phyloP scores from a whole-genome alignment of 2,888 invertebrate species.

The Diloba caeruleocephala region DNA sequence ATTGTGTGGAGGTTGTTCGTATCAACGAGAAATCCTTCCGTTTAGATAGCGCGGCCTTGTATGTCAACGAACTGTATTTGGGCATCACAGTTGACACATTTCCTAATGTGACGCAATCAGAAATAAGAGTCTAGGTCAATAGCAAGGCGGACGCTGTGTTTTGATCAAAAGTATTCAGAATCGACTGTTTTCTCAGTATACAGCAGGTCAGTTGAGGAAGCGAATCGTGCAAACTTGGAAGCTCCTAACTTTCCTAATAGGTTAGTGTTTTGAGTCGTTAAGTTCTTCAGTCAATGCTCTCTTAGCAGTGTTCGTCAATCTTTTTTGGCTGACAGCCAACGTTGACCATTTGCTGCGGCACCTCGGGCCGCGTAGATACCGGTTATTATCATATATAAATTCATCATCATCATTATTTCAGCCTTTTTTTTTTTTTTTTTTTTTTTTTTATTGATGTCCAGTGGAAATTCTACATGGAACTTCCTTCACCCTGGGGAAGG shows the following conservation, averaged over 20 bases:
- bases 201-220: conserved; percentile 21
- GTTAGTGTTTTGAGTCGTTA: too few species aligned
- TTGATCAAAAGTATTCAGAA: conserved; percentile 27
- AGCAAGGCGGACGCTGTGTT: conserved; percentile 13
- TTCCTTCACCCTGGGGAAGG: too few species aligned
- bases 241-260: conserved; percentile 17
- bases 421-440: too few species aligned
- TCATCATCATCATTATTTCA: too few species aligned
- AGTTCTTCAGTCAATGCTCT: too few species aligned
- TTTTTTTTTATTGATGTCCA: too few species aligned
- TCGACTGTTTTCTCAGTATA: conserved; percentile 22
- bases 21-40: conserved; percentile 55
- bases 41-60: conserved; percentile 52
- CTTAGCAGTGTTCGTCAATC: too few species aligned
- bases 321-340: too few species aligned
- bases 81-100: conserved; percentile 42
- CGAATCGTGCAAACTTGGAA: conserved; percentile 30
- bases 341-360: too few species aligned
- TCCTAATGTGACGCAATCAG: conserved; percentile 50
- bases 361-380: too few species aligned
- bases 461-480: too few species aligned
- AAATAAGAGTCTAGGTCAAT: conserved; percentile 37
- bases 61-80: conserved; percentile 51
- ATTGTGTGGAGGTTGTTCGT: conserved; percentile 49
- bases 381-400: too few species aligned